Conservation (phyloP, 2,113 vertebrate species). For the Entomyzon cyanotis region DNA sequence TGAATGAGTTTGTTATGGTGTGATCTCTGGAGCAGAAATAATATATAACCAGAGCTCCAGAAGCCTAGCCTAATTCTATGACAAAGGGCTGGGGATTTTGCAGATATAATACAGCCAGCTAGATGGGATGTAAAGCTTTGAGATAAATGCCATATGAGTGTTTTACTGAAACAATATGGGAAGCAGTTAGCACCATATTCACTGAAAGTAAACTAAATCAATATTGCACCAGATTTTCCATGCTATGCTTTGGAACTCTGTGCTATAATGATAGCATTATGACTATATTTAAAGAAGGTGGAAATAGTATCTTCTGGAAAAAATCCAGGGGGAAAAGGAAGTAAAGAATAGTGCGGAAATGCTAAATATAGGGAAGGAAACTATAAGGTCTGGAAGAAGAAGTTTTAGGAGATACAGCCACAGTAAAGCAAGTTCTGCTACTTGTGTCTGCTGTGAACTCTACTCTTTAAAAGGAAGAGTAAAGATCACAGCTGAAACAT, state of each 20-base stretch:
- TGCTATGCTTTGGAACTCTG: neutral
- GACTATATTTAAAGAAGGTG: neutral
- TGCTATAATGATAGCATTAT: neutral
- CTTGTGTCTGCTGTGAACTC: neutral
- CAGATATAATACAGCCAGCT: neutral
- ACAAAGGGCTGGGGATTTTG: neutral
- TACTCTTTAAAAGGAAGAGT: neutral
- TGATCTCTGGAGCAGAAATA: neutral
- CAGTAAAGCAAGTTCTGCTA: neutral
- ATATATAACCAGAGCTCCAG: neutral
- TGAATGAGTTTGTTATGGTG: neutral
- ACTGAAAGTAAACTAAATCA: neutral
- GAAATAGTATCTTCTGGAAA: neutral
- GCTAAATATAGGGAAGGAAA: neutral
- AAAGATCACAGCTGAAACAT: neutral
- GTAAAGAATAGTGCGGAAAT: neutral
- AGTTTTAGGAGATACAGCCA: neutral
- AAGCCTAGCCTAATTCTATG: neutral
- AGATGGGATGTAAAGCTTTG: neutral
- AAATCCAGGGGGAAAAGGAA: neutral
- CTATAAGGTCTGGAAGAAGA: neutral
- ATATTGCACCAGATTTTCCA: neutral
- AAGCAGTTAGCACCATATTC: neutral
- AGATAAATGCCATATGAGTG: neutral
- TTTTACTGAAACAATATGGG: neutral